Conservation (phyloP, 2,797 vertebrate genomes). For the Myioborus melanocephalus region DNA sequence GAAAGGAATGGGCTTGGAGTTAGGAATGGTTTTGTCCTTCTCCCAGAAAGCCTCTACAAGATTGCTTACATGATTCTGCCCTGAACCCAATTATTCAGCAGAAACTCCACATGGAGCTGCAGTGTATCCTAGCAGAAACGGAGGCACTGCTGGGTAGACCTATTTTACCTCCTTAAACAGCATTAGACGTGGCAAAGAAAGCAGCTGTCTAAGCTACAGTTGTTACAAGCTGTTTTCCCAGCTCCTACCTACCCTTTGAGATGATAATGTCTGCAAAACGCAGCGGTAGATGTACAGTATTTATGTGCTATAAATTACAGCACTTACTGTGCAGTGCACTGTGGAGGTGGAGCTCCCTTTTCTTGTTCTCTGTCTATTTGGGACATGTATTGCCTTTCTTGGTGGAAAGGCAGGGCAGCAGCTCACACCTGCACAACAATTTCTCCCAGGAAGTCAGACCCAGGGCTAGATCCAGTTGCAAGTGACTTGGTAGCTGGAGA, state of each 20-base stretch:
- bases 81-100: slow-evolving; percentile 40
- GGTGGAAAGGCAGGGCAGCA: not conserved
- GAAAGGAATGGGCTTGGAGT: not conserved
- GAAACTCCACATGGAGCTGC: not conserved
- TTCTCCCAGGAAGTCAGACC: not conserved
- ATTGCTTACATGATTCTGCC: not conserved
- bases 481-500: not conserved
- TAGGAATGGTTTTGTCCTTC: not conserved
- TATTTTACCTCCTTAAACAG: slow-evolving; percentile 39
- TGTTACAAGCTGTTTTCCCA: slow-evolving; percentile 45
- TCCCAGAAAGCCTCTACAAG: not conserved
- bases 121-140: not conserved
- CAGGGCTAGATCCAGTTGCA: not conserved
- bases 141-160: not conserved
- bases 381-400: not conserved
- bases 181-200: slow-evolving; percentile 11
- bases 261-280: slow-evolving; percentile 26
- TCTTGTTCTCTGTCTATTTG: not conserved
- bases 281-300: not conserved
- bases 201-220: slow-evolving; percentile 30
- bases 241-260: slow-evolving; percentile 49
- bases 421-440: not conserved
- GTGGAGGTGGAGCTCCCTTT: slow-evolving; percentile 8
- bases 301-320: slow-evolving; percentile 33
- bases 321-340: not conserved